Percentiles rank a stretch among this genome's conserved stretches.
Conservation (phyloP, 2,113 vertebrate genomes). For the Antidorcas marsupialis region DNA sequence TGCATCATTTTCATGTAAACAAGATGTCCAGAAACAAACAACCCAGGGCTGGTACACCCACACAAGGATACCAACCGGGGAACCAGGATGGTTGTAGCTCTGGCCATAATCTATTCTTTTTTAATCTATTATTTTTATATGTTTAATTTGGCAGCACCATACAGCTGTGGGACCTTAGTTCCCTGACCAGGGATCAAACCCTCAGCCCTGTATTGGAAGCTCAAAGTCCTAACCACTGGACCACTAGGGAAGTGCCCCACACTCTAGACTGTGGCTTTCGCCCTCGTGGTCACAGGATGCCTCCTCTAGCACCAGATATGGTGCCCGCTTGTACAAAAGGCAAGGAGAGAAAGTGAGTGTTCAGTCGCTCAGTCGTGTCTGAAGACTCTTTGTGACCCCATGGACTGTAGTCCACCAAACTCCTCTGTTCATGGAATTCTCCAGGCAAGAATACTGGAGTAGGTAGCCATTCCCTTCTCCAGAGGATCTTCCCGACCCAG, state of each 20-base stretch:
- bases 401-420: not conserved
- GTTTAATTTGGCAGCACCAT: not conserved
- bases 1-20: not conserved
- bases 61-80: not conserved
- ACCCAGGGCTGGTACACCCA: not conserved
- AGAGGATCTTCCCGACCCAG: not conserved
- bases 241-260: not conserved
- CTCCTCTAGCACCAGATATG: not conserved
- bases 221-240: not conserved
- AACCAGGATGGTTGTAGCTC: not conserved
- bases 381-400: not conserved
- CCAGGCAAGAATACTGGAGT: not conserved
- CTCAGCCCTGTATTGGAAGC: not conserved
- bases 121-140: not conserved
- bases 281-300: not conserved
- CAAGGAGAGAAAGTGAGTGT: not conserved
- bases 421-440: not conserved
- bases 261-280: not conserved
- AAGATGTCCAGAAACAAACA: not conserved
- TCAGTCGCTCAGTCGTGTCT: not conserved
- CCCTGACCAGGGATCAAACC: not conserved
- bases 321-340: not conserved
- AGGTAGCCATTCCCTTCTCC: not conserved
- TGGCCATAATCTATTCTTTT: not conserved
- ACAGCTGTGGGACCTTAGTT: not conserved